Evolutionary conservation across 2,888 invertebrate genomes (phyloP).

Genomic region (Byasa hedistus): DNA sequence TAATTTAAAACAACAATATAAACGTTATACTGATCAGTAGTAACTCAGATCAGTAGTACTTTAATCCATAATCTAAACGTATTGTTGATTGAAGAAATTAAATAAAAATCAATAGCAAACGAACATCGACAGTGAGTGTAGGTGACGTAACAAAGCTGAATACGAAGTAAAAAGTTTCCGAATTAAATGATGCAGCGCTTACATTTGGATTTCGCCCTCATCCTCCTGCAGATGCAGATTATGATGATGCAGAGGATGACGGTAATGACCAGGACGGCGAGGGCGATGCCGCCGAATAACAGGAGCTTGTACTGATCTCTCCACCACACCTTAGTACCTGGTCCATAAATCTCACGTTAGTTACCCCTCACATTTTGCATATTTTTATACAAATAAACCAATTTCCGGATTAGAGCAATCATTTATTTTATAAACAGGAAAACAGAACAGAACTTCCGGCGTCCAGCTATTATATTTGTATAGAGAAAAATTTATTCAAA

Average conservation of each 20-base stretch:
- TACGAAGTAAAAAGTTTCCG: conserved; percentile 9
- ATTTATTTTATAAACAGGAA: no score
- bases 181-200: conserved; percentile 66
- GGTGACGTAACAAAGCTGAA: not conserved
- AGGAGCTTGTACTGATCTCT: conserved; percentile 89
- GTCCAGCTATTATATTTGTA: no score
- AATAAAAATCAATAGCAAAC: conserved; percentile 1
- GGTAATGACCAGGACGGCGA: conserved; percentile 73
- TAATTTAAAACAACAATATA: no score
- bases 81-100: not conserved
- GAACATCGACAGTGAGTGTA: not conserved
- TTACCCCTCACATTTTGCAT: not conserved
- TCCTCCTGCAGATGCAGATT: conserved; percentile 90
- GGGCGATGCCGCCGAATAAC: conserved; percentile 82
- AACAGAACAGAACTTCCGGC: no score
- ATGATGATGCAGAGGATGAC: conserved; percentile 92
- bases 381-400: no score
- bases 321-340: conserved; percentile 91
- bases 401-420: no score
- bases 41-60: no score
- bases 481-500: no score
- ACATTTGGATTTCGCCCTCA: conserved; percentile 91
- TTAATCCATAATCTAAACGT: not conserved
- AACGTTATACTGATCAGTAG: no score
- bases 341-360: not conserved